These are phyloP conservation scores for Heliconius ethilla DNA, from an alignment of 2,888 invertebrate species.

Conservation along the genomic window DNA sequence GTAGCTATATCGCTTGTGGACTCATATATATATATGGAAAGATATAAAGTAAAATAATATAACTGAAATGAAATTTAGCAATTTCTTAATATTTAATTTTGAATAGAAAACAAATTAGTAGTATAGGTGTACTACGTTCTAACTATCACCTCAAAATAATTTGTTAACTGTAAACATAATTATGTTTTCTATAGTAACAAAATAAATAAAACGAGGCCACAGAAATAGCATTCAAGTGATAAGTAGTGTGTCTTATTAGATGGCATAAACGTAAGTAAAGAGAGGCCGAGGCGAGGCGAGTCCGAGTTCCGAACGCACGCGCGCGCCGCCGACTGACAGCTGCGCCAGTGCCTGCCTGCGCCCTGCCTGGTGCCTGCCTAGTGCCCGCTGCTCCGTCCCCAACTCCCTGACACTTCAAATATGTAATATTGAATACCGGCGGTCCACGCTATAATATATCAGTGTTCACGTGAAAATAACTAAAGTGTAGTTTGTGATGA, in stretches of 20 bases:
- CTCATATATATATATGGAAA: background rate
- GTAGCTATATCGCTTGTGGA: background rate
- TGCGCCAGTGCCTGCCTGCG: conserved; percentile 4
- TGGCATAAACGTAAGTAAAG: too few relatives aligned
- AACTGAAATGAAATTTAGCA: background rate
- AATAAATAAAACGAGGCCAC: background rate
- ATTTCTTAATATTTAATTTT: background rate
- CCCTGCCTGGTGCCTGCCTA: background rate
- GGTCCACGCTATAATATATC: conserved; percentile 36
- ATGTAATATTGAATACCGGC: too few relatives aligned
- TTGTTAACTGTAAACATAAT: background rate
- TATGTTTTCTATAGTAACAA: background rate
- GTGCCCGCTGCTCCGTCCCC: too few relatives aligned
- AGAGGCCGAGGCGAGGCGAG: too few relatives aligned
- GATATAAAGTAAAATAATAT: background rate
- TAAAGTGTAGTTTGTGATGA: conserved; percentile 60
- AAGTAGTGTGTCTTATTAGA: background rate
- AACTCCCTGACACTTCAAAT: too few relatives aligned
- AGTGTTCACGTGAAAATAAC: conserved; percentile 55
- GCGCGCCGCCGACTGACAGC: conserved; percentile 39
- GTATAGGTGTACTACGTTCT: background rate
- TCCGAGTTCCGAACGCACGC: conserved; percentile 55
- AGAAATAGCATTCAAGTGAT: background rate
- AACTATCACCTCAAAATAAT: background rate
- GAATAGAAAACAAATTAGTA: background rate